Percentiles rank a stretch among this genome's conserved stretches.
These are phyloP conservation scores for Hemistola chrysoprasaria DNA, from an alignment of 2,888 invertebrate species.

Conservation along the genomic window DNA sequence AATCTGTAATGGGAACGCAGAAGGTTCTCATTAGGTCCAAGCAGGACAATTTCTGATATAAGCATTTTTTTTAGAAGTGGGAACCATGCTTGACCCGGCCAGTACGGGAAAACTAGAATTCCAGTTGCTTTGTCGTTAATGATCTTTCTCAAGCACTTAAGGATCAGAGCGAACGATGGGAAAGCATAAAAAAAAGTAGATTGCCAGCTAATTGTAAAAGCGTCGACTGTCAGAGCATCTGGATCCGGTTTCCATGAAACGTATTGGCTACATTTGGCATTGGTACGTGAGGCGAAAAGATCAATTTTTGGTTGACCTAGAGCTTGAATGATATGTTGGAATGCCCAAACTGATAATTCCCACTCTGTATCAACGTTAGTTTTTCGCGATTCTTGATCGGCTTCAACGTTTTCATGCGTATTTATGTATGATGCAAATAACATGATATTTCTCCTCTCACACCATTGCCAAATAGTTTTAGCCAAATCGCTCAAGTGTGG, in stretches of 20 bases:
- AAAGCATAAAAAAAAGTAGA: conserved; percentile 6
- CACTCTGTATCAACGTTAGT: conserved; percentile 17
- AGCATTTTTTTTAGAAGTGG: conserved; percentile 10
- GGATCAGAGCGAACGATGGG: conserved; percentile 12
- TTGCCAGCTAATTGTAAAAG: conserved; percentile 8
- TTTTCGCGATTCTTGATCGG: conserved; percentile 17
- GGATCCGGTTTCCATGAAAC: conserved; percentile 9
- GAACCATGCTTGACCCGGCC: conserved; percentile 23
- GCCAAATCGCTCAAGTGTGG: conserved; percentile 5
- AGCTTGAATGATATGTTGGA: conserved; percentile 1
- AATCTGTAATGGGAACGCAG: conserved; percentile 16
- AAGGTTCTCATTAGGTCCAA: conserved; percentile 6
- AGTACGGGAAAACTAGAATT: conserved; percentile 20
- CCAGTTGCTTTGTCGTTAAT: conserved; percentile 15
- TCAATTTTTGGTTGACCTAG: conserved; percentile 6
- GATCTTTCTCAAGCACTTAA: conserved; percentile 14
- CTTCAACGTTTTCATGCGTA: conserved; percentile 6
- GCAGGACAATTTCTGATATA: conserved; percentile 3
- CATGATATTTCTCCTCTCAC: conserved; percentile 3
- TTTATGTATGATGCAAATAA: conserved; percentile 7
- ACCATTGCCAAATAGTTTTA: conserved; percentile 11
- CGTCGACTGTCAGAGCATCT: conserved; percentile 1
- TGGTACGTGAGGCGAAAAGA: conserved; percentile 8
- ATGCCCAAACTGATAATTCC: conserved; percentile 14
- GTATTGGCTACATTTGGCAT: conserved; percentile 3